These are phyloP conservation scores for Metaphire vulgaris DNA, from an alignment of 1,140 invertebrate species.

Conservation along the genomic window DNA sequence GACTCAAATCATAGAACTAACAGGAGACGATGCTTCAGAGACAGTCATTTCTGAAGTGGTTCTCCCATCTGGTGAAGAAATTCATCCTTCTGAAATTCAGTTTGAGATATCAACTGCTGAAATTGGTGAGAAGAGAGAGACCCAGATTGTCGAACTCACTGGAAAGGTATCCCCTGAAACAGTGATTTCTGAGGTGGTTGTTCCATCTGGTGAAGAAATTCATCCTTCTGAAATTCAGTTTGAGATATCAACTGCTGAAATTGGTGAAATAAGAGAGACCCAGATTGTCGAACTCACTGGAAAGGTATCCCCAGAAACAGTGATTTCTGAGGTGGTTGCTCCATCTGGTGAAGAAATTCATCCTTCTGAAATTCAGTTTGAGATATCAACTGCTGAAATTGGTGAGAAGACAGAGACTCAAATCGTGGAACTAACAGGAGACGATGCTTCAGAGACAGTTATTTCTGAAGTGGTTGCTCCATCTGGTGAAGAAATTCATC, in stretches of 20 bases:
- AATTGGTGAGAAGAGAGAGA: neutral
- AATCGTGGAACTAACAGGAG: neutral
- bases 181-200: neutral
- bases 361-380: neutral
- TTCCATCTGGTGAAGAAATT: constrained; percentile 15
- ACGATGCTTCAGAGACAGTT: constrained; percentile 2
- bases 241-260: constrained; percentile 6
- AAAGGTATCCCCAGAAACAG: neutral
- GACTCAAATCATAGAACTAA: neutral
- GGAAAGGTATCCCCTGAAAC: neutral
- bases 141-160: neutral
- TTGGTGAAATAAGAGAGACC: neutral
- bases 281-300: neutral
- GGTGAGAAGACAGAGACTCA: neutral
- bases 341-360: constrained; percentile 20
- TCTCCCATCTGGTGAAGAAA: neutral
- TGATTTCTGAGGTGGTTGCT: constrained; percentile 5
- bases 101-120: neutral
- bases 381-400: constrained; percentile 18
- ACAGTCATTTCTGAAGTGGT: neutral
- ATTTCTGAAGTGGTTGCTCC: constrained; percentile 21
- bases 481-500: constrained; percentile 14
- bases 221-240: constrained; percentile 11
- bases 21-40: neutral
- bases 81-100: neutral